Percentiles rank a stretch among this genome's conserved stretches.
These are phyloP conservation scores for Lineus longissimus DNA, from an alignment of 1,140 invertebrate genomes.

Conservation along the genomic window DNA sequence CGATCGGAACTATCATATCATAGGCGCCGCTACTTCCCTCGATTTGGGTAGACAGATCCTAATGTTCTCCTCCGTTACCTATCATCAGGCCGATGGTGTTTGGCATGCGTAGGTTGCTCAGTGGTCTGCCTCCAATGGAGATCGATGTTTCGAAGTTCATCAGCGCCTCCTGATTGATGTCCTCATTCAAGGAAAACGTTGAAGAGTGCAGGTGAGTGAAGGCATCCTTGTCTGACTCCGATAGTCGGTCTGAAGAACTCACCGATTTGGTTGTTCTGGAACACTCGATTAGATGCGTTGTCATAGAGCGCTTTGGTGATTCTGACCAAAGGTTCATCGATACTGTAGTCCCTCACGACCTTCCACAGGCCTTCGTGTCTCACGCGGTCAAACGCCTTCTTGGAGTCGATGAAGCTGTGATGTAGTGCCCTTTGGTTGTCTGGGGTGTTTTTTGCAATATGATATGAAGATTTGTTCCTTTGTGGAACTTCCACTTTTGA, in stretches of 20 bases:
- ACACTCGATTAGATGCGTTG: slow-evolving; percentile 20
- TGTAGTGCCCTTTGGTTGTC: background rate
- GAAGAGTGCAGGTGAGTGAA: slow-evolving; percentile 23
- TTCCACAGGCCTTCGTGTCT: slow-evolving; percentile 16
- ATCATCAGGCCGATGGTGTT: too few relatives aligned
- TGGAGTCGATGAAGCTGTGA: slow-evolving; percentile 18
- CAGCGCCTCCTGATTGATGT: background rate
- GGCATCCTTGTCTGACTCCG: slow-evolving; percentile 23
- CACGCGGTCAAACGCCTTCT: too few relatives aligned
- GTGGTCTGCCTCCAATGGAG: too few relatives aligned
- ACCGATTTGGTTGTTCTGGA: slow-evolving; percentile 12
- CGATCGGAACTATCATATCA: too few relatives aligned
- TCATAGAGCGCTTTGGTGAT: slow-evolving; percentile 15
- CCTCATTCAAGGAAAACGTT: slow-evolving; percentile 20
- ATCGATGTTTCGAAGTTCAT: too few relatives aligned
- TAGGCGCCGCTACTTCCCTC: too few relatives aligned
- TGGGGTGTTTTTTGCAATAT: background rate
- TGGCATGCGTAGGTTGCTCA: too few relatives aligned
- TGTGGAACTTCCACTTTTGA: slow-evolving; percentile 11
- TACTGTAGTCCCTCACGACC: slow-evolving; percentile 19
- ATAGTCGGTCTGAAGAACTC: slow-evolving; percentile 20
- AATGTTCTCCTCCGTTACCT: too few relatives aligned
- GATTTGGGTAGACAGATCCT: too few relatives aligned
- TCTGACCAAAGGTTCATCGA: slow-evolving; percentile 12
- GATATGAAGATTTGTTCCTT: background rate